Evolutionary conservation across 2,113 vertebrate genomes (phyloP), one percentile per base, ranked within the genome.

Genomic region (Cyanocitta stelleri): DNA sequence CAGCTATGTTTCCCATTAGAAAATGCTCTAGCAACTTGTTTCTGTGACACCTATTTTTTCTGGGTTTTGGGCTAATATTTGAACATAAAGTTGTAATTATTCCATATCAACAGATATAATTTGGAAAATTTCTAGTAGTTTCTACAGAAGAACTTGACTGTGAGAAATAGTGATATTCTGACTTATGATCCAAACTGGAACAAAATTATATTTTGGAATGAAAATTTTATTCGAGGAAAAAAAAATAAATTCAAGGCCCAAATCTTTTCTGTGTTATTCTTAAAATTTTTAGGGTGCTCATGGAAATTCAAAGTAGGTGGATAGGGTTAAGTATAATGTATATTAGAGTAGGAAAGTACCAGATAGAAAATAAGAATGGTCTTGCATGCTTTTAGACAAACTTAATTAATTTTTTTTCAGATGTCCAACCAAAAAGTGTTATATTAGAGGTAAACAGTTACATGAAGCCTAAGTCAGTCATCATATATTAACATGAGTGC

Each of bases 241-340:
- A 73, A 44, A 46, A 22, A 41, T 16, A 4, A 29, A 39, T 5
- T 16, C 5, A 26, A 23, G 1, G 1, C 2, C 12, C 1, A 13
- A 71, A 54, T 58, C 1, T 46, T 68, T 56, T 76, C 18, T 20
- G 5, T 39, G 22, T 7, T 76, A 35, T 32, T 67, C 9, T 58
- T 30, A 79, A 79, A 30, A 7, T 4, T 23, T 48, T 48, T n/a
- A 59, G 27, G 4, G 4, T 56, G 4, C 9, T 80, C 39, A 6
- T 43, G 10, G 27, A 80, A 90, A 10, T 83, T 68, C 21, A 32
- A n/a, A 69, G 46, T 10, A 86, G 33, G 8, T 48, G 7, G 4
- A 21, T 29, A 37, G 7, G 37, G 11, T 35, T 77, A 54, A 35
- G 10, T 55, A 41, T n/a, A 87, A 29, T 11, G 3, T 11, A 37